Conservation (phyloP, 1,140 invertebrate species). For the Tetranychus urticae region DNA sequence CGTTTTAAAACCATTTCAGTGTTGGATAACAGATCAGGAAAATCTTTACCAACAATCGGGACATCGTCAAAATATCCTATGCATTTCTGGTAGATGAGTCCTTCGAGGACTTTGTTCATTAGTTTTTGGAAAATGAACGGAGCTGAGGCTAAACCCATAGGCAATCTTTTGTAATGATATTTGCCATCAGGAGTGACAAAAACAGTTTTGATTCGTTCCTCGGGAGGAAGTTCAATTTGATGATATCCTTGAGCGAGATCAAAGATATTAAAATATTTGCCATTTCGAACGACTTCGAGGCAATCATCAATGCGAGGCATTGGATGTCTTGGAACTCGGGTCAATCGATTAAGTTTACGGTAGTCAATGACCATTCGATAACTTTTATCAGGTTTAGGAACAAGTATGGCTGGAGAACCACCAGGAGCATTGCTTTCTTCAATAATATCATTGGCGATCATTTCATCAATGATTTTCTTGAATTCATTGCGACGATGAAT, state of each 20-base stretch:
- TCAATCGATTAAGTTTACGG: conserved; percentile 22
- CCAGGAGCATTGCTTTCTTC: background rate
- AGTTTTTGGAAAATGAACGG: background rate
- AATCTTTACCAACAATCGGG: no score
- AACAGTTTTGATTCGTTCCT: conserved; percentile 21
- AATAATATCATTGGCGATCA: background rate
- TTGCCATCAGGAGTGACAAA: conserved; percentile 14
- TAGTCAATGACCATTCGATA: conserved; percentile 19
- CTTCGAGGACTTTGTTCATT: background rate
- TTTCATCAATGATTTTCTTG: background rate
- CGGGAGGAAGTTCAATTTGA: conserved; percentile 19
- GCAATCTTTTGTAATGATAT: background rate
- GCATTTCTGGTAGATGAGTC: background rate
- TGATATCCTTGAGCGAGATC: conserved; percentile 24
- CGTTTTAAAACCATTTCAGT: no score
- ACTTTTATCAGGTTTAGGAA: background rate
- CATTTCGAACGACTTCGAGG: conserved; percentile 18
- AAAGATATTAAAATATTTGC: conserved; percentile 20
- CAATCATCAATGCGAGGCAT: conserved; percentile 22
- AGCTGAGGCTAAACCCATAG: background rate
- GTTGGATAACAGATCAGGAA: no score
- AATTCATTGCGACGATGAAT: background rate
- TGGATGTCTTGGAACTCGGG: conserved; percentile 24
- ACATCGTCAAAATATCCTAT: background rate
- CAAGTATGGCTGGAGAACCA: background rate